Evolutionary conservation across 2,113 vertebrate genomes (phyloP).

Genomic region (Rutilus rutilus): DNA sequence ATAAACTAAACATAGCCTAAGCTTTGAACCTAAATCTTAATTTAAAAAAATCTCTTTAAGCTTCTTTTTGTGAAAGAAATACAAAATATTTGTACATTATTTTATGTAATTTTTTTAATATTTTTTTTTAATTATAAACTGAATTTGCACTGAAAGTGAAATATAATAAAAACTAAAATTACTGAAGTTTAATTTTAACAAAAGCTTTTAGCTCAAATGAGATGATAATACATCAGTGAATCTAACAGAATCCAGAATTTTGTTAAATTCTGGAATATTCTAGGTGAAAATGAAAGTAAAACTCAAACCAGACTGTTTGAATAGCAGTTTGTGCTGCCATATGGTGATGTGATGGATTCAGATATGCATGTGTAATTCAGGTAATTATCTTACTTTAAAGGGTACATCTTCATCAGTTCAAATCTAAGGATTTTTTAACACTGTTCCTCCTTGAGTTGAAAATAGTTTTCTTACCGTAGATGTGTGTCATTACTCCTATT

Average conservation of each 20-base stretch:
- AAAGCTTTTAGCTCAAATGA: background rate
- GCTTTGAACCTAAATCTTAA: background rate
- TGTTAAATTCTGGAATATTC: background rate
- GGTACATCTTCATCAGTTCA: background rate
- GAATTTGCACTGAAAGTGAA: background rate
- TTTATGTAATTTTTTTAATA: background rate
- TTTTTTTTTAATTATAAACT: background rate
- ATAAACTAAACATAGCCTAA: background rate
- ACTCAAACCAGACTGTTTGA: background rate
- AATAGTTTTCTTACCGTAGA: background rate
- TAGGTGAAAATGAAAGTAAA: conserved; percentile 6
- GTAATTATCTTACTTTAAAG: background rate
- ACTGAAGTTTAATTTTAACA: background rate
- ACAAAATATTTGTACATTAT: background rate
- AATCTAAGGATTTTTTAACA: background rate
- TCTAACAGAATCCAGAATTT: background rate
- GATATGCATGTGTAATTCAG: background rate
- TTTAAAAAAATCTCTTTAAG: background rate
- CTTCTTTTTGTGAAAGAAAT: background rate
- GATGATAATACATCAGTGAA: background rate
- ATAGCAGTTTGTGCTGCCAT: background rate
- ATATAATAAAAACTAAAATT: background rate
- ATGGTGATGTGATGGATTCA: background rate
- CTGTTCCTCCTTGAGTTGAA: background rate
- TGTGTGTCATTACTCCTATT: background rate